These are phyloP conservation scores for Prionailurus viverrinus DNA, from an alignment of 2,113 vertebrate species.

Conservation along the genomic window DNA sequence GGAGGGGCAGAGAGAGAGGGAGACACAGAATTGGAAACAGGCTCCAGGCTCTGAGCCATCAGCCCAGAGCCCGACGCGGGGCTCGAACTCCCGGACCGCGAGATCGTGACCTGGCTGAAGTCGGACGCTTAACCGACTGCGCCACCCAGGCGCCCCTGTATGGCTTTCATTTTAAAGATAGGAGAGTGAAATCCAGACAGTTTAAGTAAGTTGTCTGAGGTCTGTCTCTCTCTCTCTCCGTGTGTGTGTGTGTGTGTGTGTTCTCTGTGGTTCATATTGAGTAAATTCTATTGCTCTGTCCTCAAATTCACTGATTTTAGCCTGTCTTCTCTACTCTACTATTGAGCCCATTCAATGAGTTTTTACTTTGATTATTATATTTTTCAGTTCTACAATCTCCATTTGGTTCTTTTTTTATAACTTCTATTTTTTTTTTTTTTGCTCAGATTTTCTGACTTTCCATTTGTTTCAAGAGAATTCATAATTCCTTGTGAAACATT, in stretches of 20 bases:
- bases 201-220: not conserved
- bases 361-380: not conserved
- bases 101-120: no score
- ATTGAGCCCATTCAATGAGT: not conserved
- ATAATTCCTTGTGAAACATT: not conserved
- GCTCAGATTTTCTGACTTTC: constrained; percentile 28
- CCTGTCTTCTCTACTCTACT: not conserved
- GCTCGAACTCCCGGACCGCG: no score
- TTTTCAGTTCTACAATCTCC: constrained; percentile 21
- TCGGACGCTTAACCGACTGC: no score
- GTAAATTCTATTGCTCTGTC: not conserved
- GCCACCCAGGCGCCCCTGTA: no score
- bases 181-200: not conserved
- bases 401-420: not conserved
- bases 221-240: not conserved
- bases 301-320: not conserved
- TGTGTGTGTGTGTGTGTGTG: not conserved
- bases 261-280: not conserved
- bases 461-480: constrained; percentile 36
- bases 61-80: no score
- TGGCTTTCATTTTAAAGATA: not conserved
- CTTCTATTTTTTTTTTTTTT: not conserved
- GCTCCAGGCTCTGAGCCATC: no score
- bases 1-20: no score
- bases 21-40: no score